A percentile compares a stretch with the other conserved stretches of the same genome.
phyloP scores from a whole-genome alignment of 2,888 invertebrate species.

The Drosophila subsilvestris region DNA sequence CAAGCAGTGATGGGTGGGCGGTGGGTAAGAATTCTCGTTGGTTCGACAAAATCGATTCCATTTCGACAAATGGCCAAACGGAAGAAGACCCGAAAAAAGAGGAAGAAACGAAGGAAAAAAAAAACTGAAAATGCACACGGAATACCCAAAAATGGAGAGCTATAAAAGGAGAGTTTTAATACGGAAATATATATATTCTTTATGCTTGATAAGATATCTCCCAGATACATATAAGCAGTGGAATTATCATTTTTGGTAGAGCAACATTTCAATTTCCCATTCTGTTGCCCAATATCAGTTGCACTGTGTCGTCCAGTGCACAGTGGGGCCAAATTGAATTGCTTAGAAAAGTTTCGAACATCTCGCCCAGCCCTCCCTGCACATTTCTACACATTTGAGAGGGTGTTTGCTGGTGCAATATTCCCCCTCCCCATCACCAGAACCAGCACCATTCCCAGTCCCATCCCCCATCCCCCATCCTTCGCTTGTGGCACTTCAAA shows the following conservation, averaged over 20 bases:
- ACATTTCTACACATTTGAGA: no score
- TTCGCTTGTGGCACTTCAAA: constrained; percentile 6
- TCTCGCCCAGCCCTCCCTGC: no score
- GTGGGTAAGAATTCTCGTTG: constrained; percentile 23
- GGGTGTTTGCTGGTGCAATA: no score
- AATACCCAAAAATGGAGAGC: constrained; percentile 5
- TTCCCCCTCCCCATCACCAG: no score
- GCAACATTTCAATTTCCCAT: not conserved
- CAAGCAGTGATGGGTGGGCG: not conserved
- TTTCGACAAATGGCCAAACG: constrained; percentile 47
- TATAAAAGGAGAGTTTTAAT: no score
- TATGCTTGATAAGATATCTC: not conserved
- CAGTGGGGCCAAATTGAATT: not conserved
- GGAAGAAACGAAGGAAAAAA: constrained; percentile 12
- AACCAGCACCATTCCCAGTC: no score
- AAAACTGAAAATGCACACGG: constrained; percentile 19
- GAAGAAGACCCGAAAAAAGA: constrained; percentile 35
- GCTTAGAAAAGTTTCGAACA: no score
- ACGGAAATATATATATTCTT: not conserved
- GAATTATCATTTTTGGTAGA: no score
- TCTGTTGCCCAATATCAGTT: not conserved
- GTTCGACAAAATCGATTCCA: constrained; percentile 65
- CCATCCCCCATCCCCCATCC: not conserved
- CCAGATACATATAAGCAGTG: no score
- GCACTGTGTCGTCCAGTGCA: not conserved